These are phyloP conservation scores for Tamias sibiricus DNA, from an alignment of 2,113 vertebrate species.

Conservation along the genomic window DNA sequence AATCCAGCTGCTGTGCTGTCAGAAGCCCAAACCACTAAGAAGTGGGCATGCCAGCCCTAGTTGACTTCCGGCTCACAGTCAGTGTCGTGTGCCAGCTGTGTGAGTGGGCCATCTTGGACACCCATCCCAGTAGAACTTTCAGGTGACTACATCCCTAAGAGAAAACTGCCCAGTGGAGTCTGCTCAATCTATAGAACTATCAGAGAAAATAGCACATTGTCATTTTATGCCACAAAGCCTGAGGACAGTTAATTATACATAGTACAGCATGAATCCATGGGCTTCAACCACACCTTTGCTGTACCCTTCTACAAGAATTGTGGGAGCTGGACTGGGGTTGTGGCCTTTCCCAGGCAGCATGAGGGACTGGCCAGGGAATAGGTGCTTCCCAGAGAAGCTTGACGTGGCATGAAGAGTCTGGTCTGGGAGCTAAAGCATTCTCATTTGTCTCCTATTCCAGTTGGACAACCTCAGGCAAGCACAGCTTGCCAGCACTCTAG, in stretches of 20 bases:
- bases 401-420: not conserved
- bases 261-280: not conserved
- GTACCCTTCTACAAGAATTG: not conserved
- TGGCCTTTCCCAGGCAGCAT: not conserved
- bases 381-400: not conserved
- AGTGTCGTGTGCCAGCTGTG: not conserved
- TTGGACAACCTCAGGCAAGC: not conserved
- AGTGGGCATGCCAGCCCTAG: not conserved
- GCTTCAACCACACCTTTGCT: not conserved
- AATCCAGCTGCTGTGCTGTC: not conserved
- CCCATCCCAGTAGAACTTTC: not conserved
- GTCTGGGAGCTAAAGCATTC: not conserved
- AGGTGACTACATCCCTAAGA: not conserved
- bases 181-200: not conserved
- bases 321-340: too few species aligned
- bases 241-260: not conserved
- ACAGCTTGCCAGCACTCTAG: not conserved
- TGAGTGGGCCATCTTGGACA: not conserved
- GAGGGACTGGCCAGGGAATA: not conserved
- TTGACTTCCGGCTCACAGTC: not conserved
- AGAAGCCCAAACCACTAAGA: not conserved
- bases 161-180: not conserved
- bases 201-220: constrained; percentile 11
- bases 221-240: not conserved
- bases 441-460: not conserved